Conservation (phyloP, 2,888 invertebrate species). For the Trissoscelio sp. region DNA sequence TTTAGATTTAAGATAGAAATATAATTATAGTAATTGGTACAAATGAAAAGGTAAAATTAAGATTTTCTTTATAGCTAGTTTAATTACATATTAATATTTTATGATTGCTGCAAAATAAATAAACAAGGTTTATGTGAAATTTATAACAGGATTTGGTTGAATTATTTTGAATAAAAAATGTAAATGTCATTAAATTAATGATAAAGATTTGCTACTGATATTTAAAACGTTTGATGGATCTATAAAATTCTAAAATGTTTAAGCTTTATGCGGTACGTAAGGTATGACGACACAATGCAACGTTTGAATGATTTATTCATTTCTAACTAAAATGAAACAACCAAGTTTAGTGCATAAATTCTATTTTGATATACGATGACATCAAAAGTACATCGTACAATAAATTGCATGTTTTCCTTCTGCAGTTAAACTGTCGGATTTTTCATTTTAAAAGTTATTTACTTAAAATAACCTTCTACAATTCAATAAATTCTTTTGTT, state of each 20-base stretch:
- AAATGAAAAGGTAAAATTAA: background rate
- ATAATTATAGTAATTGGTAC: background rate
- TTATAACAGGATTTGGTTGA: background rate
- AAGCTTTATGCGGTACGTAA: no score
- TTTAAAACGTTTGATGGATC: background rate
- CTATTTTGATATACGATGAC: conserved; percentile 21
- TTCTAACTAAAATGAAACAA: background rate
- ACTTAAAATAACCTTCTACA: background rate
- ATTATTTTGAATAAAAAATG: background rate
- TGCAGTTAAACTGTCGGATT: background rate
- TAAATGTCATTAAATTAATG: no score
- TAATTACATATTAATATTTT: background rate
- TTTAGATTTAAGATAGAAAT: background rate
- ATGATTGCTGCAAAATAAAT: background rate
- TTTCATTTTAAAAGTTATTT: conserved; percentile 3
- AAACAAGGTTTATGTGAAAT: background rate
- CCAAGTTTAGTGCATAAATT: conserved; percentile 1
- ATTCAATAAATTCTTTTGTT: background rate
- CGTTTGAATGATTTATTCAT: conserved; percentile 13
- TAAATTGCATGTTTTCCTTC: conserved; percentile 12
- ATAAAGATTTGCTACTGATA: no score
- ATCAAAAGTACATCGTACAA: conserved; percentile 4
- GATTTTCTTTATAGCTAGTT: background rate
- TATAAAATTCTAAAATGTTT: background rate
- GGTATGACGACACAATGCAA: conserved; percentile 1